Evolutionary conservation across 2,888 invertebrate genomes (phyloP), one percentile per base, ranked within the genome.

Genomic region (Reticulitermes lucifugus): DNA sequence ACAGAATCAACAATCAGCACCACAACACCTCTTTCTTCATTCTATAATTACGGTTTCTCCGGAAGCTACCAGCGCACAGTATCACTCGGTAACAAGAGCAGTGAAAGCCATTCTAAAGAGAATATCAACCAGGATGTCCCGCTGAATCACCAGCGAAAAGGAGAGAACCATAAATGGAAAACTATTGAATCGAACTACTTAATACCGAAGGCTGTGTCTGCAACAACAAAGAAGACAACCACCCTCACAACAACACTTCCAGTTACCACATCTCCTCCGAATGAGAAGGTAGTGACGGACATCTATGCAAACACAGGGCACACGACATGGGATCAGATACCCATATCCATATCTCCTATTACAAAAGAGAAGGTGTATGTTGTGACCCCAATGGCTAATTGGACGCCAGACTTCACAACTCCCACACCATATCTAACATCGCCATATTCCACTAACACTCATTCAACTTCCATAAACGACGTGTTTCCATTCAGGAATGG

Each of bases 311-410:
- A 73, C 60, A 46, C 51, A 0, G 60, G 29, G 12, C 18, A 91
- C 91, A 90, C 92, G 0, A 92, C 92, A 2, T 96, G 96, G 96
- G 94, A 94, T 71, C 92, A 93, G 88, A 92, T 94, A 87, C 93
- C 94, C 89, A 93, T 95, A 1, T 94, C 95, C 29, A 94, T 96
- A 89, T 95, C 96, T 21, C 94, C 96, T n/a, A 91, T 94, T 85
- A 96, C 95, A 7, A 95, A 95, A 89, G 96, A 97, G 91, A 95
- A 95, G 89, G 93, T 96, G 0, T 96, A 96, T 88, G 95, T 97
- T 1, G 96, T 97, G 0, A 97, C 97, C 6, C 96, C 97, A 0
- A 94, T 95, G 89, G 93, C 86, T 5, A 83, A 83, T 0, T 87
- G 86, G 87, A 75, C 55, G 10, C 60, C 81, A 18, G 85, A 83